Base-by-base conservation (phyloP, 2,888 invertebrate species). In the Colletes collaris region DNA sequence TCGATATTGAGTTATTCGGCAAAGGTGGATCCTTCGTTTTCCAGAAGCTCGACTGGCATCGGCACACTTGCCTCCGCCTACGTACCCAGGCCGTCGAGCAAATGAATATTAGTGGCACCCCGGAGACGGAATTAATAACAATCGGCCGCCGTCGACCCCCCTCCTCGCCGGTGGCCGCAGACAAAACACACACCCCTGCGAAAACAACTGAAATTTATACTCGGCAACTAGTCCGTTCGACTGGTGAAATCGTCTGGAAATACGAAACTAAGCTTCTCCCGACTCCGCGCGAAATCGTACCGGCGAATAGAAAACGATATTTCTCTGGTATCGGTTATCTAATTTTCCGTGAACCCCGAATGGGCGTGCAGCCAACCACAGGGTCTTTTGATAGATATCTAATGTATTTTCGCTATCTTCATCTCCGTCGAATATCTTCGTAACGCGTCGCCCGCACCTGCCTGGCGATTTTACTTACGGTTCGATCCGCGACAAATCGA, bases 81-180 rank as follows among this genome's bases (percentile, higher is more conserved):
- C 84, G 85, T 82, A 27, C 79, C 84, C 84, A 77, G 77, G 83
- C 77, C 83, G 82, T 86, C 77, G 81, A 72, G 87, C 89, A 92
- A 92, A 92, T 92, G 91, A 91, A 92, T 92, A 92, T 92, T 90
- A 91, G 92, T 92, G 89, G 89, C 76, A 87, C 92, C 91, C 92
- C 81, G 78, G 92, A 88, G 92, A 90, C 90, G 85, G 84, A 91
- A 92, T 92, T 91, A 92, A 92, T 91, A 91, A 89, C 89, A 87
- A 89, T 90, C 87, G 87, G 81, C 84, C 82, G 82, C 79, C 68
- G 27, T 66, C 40, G 27, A 16, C 16, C 69, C 37, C 73, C 75
- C 62, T 60, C 60, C 75, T 64, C 67, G 71, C 69, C 71, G 79
- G 76, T 67, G 35, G 70, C 77, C 81, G 71, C 86, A 83, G 87